Conservation (phyloP, 2,113 vertebrate genomes). For the Potamarius usumacintae region DNA sequence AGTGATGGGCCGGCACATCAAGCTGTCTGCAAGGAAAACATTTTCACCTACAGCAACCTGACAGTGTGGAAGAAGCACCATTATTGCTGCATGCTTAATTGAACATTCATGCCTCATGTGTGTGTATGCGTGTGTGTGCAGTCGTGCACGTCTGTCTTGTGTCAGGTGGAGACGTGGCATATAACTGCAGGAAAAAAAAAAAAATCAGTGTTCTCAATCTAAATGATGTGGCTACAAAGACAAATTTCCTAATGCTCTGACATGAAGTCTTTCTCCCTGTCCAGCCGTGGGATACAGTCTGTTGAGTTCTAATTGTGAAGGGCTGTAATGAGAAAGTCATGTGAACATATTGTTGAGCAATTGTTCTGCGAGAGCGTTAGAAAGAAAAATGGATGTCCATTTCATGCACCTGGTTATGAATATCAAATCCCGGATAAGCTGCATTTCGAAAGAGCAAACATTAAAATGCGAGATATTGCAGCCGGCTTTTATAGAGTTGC, state of each 20-base stretch:
- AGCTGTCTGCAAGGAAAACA: constrained; percentile 88
- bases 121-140: constrained; percentile 91
- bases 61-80: constrained; percentile 92
- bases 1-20: constrained; percentile 80
- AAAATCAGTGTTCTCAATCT: constrained; percentile 97
- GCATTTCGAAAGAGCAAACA: constrained; percentile 51
- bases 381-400: neutral
- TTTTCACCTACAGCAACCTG: constrained; percentile 84
- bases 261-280: constrained; percentile 86
- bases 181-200: constrained; percentile 89
- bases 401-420: constrained; percentile 32
- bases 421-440: constrained; percentile 25
- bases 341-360: constrained; percentile 37
- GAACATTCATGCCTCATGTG: constrained; percentile 78
- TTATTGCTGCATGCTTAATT: constrained; percentile 99
- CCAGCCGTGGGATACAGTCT: constrained; percentile 72
- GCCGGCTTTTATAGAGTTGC: neutral
- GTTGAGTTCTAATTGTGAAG: constrained; percentile 55
- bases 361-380: constrained; percentile 25
- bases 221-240: constrained; percentile 91
- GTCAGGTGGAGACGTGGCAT: constrained; percentile 91
- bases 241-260: constrained; percentile 92
- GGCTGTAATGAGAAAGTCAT: constrained; percentile 60
- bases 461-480: neutral
- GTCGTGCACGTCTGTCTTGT: constrained; percentile 81